Evolutionary conservation across 2,113 vertebrate genomes (phyloP).

Genomic region (Epinephelus cyanopodus): DNA sequence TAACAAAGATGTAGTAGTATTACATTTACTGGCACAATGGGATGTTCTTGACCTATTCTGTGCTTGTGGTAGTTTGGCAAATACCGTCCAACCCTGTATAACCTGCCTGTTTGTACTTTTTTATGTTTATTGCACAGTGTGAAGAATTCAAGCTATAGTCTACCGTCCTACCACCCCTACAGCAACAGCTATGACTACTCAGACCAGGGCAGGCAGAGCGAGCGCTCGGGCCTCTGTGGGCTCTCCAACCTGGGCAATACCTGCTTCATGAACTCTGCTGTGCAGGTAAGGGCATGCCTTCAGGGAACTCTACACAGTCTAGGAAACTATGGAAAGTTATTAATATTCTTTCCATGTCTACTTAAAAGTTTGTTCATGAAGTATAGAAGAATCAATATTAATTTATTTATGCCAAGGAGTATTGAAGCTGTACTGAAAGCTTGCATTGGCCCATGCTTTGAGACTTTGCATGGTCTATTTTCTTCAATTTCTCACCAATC

Average conservation of each 20-base stretch:
- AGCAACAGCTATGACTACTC: constrained; percentile 96
- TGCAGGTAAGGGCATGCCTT: constrained; percentile 88
- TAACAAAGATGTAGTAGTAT: background rate
- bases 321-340: background rate
- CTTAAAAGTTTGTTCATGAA: background rate
- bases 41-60: background rate
- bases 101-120: constrained; percentile 39
- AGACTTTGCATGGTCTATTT: background rate
- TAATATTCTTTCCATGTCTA: background rate
- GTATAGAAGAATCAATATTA: background rate
- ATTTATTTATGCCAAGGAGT: background rate
- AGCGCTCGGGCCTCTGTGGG: constrained; percentile 95
- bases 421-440: background rate
- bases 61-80: constrained; percentile 12
- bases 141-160: constrained; percentile 98
- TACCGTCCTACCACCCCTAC: constrained; percentile 94
- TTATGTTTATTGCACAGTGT: constrained; percentile 87
- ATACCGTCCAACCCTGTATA: background rate
- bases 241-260: constrained; percentile 99
- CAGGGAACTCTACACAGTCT: constrained; percentile 20
- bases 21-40: background rate
- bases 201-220: constrained; percentile 93
- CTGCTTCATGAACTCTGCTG: constrained; percentile 99
- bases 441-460: background rate
- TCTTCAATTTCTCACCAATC: background rate